Percentiles rank a stretch among this genome's conserved stretches.
phyloP scores from a whole-genome alignment of 2,113 vertebrate genomes.

The Larimichthys polyactis region DNA sequence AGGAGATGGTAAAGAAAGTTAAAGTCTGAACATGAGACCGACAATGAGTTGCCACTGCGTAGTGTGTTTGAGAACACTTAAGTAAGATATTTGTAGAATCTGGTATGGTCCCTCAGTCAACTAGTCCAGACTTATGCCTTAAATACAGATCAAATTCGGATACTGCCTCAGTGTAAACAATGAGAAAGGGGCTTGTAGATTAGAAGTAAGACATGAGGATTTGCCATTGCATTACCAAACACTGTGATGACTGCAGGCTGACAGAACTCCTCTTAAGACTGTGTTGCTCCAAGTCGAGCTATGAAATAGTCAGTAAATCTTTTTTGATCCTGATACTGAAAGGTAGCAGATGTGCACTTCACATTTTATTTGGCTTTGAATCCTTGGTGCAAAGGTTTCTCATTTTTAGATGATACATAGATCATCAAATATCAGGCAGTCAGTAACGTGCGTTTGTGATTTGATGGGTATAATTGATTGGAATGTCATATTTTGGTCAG shows the following conservation, averaged over 20 bases:
- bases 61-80: not conserved
- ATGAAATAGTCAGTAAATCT: constrained; percentile 53
- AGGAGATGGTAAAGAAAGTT: not conserved
- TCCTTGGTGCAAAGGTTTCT: constrained; percentile 2
- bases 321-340: constrained; percentile 58
- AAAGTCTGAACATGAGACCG: not conserved
- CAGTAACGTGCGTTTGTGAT: not conserved
- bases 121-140: not conserved
- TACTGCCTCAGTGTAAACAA: constrained; percentile 15
- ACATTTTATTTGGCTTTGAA: constrained; percentile 12
- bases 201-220: constrained; percentile 34
- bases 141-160: constrained; percentile 15
- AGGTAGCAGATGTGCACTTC: constrained; percentile 44
- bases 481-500: constrained; percentile 12
- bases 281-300: constrained; percentile 30
- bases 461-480: constrained; percentile 6
- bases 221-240: constrained; percentile 47
- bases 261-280: constrained; percentile 52
- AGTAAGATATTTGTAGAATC: constrained; percentile 4
- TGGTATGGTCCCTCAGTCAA: not conserved
- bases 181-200: constrained; percentile 22
- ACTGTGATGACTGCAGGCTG: constrained; percentile 40
- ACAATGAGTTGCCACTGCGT: not conserved
- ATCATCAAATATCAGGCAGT: not conserved
- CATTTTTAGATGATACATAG: constrained; percentile 20